Conservation (phyloP, 2,797 vertebrate genomes). For the Centropyge bicolor region DNA sequence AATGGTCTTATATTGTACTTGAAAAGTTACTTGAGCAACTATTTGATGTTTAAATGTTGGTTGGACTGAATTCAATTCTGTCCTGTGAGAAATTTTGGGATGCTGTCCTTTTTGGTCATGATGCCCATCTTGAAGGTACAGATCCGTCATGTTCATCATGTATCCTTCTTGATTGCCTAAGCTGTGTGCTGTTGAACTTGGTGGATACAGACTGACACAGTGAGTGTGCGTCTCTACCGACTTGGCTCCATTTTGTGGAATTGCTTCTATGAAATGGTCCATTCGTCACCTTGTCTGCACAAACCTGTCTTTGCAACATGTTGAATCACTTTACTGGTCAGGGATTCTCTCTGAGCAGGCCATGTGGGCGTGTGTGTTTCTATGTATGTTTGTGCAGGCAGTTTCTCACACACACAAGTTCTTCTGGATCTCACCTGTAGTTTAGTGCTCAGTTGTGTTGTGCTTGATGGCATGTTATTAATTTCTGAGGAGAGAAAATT, state of each 20-base stretch:
- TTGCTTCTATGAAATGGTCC: conserved; percentile 23
- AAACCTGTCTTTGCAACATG: conserved; percentile 38
- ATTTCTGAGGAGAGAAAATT: conserved; percentile 41
- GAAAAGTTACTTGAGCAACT: not conserved
- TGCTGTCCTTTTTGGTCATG: conserved; percentile 15
- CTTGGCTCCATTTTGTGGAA: conserved; percentile 46
- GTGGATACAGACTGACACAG: conserved; percentile 7
- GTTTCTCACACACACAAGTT: not conserved
- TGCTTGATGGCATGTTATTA: conserved; percentile 15
- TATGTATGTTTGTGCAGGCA: conserved; percentile 19
- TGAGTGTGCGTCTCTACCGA: not conserved
- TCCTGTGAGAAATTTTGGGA: not conserved
- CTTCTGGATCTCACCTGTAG: conserved; percentile 20
- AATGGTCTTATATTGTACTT: not conserved
- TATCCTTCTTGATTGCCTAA: conserved; percentile 20
- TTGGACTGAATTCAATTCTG: not conserved
- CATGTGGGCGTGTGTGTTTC: conserved; percentile 29
- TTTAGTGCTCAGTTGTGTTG: conserved; percentile 2
- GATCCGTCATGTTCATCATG: not conserved
- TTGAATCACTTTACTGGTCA: conserved; percentile 37
- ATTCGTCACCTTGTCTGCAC: conserved; percentile 37
- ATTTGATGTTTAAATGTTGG: not conserved
- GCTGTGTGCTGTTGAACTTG: conserved; percentile 6
- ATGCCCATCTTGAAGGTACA: conserved; percentile 11
- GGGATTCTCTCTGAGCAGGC: conserved; percentile 1